Evolutionary conservation across 2,888 invertebrate genomes (phyloP), one percentile per base, ranked within the genome.

Genomic region (Mallateleia sp.): DNA sequence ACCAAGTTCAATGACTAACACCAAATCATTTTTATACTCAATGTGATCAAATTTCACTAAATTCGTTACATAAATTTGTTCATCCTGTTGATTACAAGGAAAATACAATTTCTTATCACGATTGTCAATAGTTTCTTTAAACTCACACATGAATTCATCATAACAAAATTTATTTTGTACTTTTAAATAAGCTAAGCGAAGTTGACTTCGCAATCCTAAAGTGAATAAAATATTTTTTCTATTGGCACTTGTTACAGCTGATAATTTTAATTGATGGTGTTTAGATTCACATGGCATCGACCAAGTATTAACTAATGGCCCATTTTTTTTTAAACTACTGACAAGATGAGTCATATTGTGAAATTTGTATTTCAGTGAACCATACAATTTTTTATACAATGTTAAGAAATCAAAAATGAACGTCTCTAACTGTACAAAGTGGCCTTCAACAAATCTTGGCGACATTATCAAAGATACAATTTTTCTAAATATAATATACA

Each of bases 391-490:
- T 14, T 4, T 56, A 24, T 56, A 71, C n/a, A 9, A 24, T 28
- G 38, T 7, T 42, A 56, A n/a, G 18, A 56, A 56, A 18, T 71
- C 62, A 62, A 4, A 8, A 62, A 42, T 71, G 38, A 52, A 14
- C 22, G 52, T n/a, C 8, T 69, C 64, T 25, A 88, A 54, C 22
- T 71, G 50, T 18, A 50, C 20, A 8, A 83, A 34, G 45, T 78
- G 78, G 14, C 71, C 74, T 62, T 75, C 5, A 20, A 80, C 60
- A 42, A 71, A 38, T 34, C 72, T 67, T 38, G 86, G 86, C 0
- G 82, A 85, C 20, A 52, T 50, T 52, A 85, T 20, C 14, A 79
- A 45, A 20, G 20, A 25, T n/a, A 85, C 45, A n/a, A 85, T 71
- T 77, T 66, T 78, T 60, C 67, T 22, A 1, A 86, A 42, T 4